A percentile compares a stretch with the other conserved stretches of the same genome.
These are phyloP conservation scores for Ivindomyrus marchei DNA, from an alignment of 2,113 vertebrate genomes.

Conservation along the genomic window DNA sequence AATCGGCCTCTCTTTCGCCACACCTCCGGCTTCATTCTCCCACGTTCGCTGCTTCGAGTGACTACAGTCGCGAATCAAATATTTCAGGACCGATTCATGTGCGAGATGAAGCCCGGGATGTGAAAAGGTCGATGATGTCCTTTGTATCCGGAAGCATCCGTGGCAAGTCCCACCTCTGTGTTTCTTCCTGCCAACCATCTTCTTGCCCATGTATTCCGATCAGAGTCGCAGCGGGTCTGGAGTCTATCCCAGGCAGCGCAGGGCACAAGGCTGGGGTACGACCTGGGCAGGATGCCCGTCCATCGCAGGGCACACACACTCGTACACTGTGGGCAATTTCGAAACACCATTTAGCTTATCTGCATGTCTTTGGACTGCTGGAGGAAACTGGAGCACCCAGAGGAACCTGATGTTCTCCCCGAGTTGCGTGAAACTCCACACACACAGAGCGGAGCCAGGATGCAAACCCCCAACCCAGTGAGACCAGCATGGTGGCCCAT, in stretches of 20 bases:
- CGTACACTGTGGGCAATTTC: neutral
- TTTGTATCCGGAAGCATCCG: neutral
- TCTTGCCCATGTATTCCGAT: neutral
- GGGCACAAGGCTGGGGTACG: neutral
- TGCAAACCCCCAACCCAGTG: neutral
- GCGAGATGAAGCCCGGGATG: neutral
- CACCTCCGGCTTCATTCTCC: neutral
- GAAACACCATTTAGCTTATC: neutral
- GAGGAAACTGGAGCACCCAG: neutral
- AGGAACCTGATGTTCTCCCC: neutral
- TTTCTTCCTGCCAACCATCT: neutral
- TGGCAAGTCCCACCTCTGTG: neutral
- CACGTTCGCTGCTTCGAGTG: constrained; percentile 16
- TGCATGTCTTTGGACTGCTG: neutral
- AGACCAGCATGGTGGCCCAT: neutral
- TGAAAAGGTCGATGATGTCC: neutral
- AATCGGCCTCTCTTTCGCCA: neutral
- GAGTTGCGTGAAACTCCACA: neutral
- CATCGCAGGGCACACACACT: neutral
- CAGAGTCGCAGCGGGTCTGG: neutral
- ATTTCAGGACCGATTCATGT: neutral
- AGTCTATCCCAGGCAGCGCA: neutral
- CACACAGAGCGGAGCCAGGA: neutral
- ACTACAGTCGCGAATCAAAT: neutral
- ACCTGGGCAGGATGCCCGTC: neutral